Conservation (phyloP, 2,888 invertebrate genomes). For the Lissocephala sabroskyi region DNA sequence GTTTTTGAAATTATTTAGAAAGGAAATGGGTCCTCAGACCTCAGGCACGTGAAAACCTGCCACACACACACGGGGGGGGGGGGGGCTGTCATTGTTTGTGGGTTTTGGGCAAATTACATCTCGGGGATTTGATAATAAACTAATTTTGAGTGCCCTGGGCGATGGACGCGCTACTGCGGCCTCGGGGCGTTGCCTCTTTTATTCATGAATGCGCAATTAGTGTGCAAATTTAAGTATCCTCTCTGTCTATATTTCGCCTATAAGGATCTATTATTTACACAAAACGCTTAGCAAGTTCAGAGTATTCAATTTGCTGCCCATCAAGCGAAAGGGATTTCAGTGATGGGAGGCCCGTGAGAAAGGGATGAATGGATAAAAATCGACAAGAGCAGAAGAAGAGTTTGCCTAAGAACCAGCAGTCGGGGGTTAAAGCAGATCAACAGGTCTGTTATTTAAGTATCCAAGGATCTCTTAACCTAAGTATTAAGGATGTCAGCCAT, state of each 20-base stretch:
- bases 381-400: too few species aligned
- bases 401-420: too few species aligned
- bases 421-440: too few species aligned
- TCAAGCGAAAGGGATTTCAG: too few species aligned
- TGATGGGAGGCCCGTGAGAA: too few species aligned
- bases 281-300: conserved; percentile 39
- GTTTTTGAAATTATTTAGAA: conserved; percentile 47
- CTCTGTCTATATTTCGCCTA: conserved; percentile 31
- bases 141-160: conserved; percentile 29
- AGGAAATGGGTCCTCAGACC: conserved; percentile 6
- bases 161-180: not conserved
- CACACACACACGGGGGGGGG: conserved; percentile 1
- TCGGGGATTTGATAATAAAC: conserved; percentile 61
- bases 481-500: too few species aligned
- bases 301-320: conserved; percentile 57
- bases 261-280: conserved; percentile 61
- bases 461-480: too few species aligned
- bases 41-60: not conserved
- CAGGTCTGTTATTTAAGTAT: too few species aligned
- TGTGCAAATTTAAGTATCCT: conserved; percentile 56
- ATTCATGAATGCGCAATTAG: conserved; percentile 63
- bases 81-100: conserved; percentile 9
- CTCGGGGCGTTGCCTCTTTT: conserved; percentile 28
- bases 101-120: conserved; percentile 49
- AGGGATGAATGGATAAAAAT: too few species aligned